Conservation (phyloP, 2,888 invertebrate species). For the Altica lythri region DNA sequence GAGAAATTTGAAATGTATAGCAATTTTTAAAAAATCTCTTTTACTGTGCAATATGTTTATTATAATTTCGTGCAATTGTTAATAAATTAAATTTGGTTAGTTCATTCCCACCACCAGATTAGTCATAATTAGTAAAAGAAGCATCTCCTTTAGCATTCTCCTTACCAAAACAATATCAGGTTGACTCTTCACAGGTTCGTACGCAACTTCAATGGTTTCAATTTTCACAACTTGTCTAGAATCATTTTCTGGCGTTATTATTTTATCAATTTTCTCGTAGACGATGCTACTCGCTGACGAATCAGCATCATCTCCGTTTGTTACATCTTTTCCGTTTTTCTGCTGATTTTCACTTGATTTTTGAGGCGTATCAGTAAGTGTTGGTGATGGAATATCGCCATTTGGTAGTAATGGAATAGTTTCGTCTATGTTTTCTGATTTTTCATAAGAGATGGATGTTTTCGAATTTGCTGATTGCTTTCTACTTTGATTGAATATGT, state of each 20-base stretch:
- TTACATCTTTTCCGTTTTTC: conserved; percentile 11
- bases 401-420: conserved; percentile 10
- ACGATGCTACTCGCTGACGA: conserved; percentile 27
- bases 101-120: neutral
- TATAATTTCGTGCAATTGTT: too few species aligned
- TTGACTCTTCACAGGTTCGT: conserved; percentile 46
- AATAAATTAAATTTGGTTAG: neutral
- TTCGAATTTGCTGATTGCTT: conserved; percentile 35
- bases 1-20: too few species aligned
- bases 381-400: conserved; percentile 20
- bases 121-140: conserved; percentile 11
- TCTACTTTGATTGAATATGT: conserved; percentile 69
- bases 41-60: too few species aligned
- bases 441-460: conserved; percentile 16
- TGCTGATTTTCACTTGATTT: conserved; percentile 19
- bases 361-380: conserved; percentile 17
- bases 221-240: conserved; percentile 46
- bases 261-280: conserved; percentile 32
- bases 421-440: conserved; percentile 15
- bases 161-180: conserved; percentile 52
- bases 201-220: conserved; percentile 52
- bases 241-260: conserved; percentile 10
- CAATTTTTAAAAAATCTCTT: too few species aligned
- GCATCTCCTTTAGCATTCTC: neutral
- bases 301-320: conserved; percentile 19